Percentiles rank a stretch among this genome's conserved stretches.
phyloP scores from a whole-genome alignment of 2,888 invertebrate species.

The Neria commutata region DNA sequence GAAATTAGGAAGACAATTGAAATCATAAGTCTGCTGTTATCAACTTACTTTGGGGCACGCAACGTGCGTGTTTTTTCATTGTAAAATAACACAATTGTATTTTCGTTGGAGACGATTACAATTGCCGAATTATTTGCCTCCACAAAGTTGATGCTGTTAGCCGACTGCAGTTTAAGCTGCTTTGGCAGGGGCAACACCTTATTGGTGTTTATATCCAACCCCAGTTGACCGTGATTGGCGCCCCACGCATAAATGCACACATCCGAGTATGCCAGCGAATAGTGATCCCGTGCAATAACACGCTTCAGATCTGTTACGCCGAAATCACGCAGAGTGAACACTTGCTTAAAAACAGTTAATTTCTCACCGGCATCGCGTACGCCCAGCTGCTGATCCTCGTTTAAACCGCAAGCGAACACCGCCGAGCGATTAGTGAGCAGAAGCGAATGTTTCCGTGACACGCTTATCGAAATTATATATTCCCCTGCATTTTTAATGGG shows the following conservation, averaged over 20 bases:
- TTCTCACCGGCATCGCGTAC: constrained; percentile 64
- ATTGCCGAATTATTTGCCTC: constrained; percentile 60
- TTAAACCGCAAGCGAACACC: constrained; percentile 69
- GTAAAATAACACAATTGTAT: constrained; percentile 50
- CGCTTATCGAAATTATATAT: constrained; percentile 53
- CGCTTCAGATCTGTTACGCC: constrained; percentile 63
- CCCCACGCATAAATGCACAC: constrained; percentile 79
- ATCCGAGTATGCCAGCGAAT: constrained; percentile 73
- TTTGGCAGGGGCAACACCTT: constrained; percentile 45
- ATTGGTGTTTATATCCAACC: constrained; percentile 52
- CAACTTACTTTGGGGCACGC: constrained; percentile 56
- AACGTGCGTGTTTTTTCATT: constrained; percentile 50
- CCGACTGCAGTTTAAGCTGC: constrained; percentile 47
- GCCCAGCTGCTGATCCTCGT: constrained; percentile 71
- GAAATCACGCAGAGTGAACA: constrained; percentile 51
- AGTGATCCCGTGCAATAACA: constrained; percentile 73
- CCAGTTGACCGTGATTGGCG: constrained; percentile 81
- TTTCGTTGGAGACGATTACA: constrained; percentile 47
- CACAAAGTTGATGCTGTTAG: constrained; percentile 46
- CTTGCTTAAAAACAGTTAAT: constrained; percentile 52
- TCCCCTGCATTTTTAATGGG: constrained; percentile 50
- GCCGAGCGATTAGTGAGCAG: constrained; percentile 52
- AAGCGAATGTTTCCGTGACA: constrained; percentile 57
- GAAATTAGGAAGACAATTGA: neutral
- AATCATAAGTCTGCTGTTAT: neutral